A percentile compares a stretch with the other conserved stretches of the same genome.
phyloP scores from a whole-genome alignment of 2,797 vertebrate genomes.

The Nothura maculosa region DNA sequence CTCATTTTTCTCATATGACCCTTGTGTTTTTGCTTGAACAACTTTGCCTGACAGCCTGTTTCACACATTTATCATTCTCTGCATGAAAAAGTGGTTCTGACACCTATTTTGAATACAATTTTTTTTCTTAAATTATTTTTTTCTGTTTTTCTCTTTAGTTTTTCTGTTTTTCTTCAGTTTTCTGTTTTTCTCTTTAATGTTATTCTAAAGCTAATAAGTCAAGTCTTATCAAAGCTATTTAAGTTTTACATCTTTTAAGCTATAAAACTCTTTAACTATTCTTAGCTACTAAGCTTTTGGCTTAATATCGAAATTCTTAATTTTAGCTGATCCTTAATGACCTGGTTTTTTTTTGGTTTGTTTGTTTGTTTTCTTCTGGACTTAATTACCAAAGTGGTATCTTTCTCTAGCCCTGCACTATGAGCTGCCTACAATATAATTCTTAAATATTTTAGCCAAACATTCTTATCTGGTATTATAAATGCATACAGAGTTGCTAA shows the following conservation, averaged over 20 bases:
- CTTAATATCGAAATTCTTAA: not conserved
- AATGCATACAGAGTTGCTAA: not conserved
- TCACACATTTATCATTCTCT: conserved; percentile 62
- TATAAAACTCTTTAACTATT: too few relatives aligned
- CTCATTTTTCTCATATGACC: conserved; percentile 54
- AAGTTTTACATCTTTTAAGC: not conserved
- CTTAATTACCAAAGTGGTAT: not conserved
- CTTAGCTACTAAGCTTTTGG: not conserved
- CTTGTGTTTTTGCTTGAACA: conserved; percentile 52
- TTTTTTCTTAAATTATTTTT: conserved; percentile 22
- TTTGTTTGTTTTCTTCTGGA: not conserved
- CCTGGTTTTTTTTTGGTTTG: not conserved
- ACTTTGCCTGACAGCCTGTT: conserved; percentile 35
- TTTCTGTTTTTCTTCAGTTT: too few relatives aligned
- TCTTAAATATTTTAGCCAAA: not conserved
- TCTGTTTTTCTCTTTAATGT: not conserved
- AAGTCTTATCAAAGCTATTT: not conserved
- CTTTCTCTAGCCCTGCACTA: not conserved
- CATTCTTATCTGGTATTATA: not conserved
- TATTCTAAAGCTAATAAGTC: not conserved
- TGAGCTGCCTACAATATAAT: not conserved
- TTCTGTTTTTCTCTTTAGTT: not conserved
- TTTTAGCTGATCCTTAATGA: not conserved
- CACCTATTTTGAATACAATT: conserved; percentile 32
- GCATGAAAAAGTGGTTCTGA: conserved; percentile 7